phyloP scores from a whole-genome alignment of 2,888 invertebrate species.

The Oasisia sp. region DNA sequence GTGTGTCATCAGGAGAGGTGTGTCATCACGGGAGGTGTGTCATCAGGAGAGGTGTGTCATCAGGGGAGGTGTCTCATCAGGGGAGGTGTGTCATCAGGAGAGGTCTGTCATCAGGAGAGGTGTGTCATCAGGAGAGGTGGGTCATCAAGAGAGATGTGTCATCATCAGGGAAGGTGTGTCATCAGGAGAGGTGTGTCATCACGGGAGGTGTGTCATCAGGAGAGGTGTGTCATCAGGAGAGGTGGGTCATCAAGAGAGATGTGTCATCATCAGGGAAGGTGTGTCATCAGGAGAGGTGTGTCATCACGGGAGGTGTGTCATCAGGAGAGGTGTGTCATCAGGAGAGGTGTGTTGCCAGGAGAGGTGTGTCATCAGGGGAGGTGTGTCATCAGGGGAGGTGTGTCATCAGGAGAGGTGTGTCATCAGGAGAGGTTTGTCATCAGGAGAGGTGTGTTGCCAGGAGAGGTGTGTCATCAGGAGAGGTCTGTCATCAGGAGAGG shows the following conservation, averaged over 20 bases:
- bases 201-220: too few relatives aligned
- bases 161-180: background rate
- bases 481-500: background rate
- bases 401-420: background rate
- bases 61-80: background rate
- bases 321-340: background rate
- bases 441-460: background rate
- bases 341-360: background rate
- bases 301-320: background rate
- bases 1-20: background rate
- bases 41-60: background rate
- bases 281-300: background rate
- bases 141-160: background rate
- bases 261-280: too few relatives aligned
- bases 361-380: background rate
- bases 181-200: too few relatives aligned
- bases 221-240: too few relatives aligned
- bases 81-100: background rate
- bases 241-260: too few relatives aligned
- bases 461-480: background rate
- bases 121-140: background rate
- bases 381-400: background rate
- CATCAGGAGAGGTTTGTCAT: background rate
- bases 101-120: background rate
- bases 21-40: background rate